These are phyloP conservation scores for Muscidifurax raptorellus DNA, from an alignment of 1,140 invertebrate species.

Conservation along the genomic window DNA sequence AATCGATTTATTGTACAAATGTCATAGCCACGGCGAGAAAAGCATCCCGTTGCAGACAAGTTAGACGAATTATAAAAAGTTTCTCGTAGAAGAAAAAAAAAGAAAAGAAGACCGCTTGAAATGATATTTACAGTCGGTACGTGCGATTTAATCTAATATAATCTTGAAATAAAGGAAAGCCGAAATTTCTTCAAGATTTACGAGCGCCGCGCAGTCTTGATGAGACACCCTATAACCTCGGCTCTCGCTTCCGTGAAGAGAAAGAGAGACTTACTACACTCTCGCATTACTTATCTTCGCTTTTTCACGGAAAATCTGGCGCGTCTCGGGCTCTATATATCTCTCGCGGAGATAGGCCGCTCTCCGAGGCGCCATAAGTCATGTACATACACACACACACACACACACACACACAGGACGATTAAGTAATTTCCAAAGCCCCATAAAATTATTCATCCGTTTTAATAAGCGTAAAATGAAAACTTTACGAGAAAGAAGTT, in stretches of 20 bases:
- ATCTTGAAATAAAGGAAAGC: background rate
- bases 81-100: no score
- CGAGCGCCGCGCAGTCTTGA: no score
- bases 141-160: background rate
- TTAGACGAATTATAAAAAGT: no score
- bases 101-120: background rate
- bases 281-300: background rate
- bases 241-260: background rate
- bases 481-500: slow-evolving; percentile 3
- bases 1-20: no score
- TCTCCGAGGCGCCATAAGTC: background rate
- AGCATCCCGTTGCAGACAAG: no score
- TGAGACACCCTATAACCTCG: no score
- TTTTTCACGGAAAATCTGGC: background rate
- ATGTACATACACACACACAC: background rate
- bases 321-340: no score
- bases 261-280: no score
- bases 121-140: background rate
- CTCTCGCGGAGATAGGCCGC: no score
- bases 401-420: no score
- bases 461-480: background rate
- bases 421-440: slow-evolving; percentile 12
- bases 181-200: background rate
- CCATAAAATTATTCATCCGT: background rate
- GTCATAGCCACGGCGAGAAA: no score